A percentile compares a stretch with the other conserved stretches of the same genome.
phyloP scores from a whole-genome alignment of 2,888 invertebrate genomes.

The Pecten maximus region DNA sequence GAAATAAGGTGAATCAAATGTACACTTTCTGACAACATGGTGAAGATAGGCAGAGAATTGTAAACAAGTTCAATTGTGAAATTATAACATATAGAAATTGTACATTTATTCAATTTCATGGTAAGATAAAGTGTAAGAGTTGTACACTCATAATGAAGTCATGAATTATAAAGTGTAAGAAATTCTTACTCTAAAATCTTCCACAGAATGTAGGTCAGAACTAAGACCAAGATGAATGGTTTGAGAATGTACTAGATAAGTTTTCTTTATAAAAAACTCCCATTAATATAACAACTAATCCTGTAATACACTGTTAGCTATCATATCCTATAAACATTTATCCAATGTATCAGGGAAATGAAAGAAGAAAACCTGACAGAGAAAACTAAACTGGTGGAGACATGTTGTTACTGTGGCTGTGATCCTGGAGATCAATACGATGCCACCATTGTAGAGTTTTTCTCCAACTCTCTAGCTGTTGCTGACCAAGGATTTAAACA shows the following conservation, averaged over 20 bases:
- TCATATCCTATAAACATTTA: too few species aligned
- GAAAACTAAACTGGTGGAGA: neutral
- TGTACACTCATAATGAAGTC: too few species aligned
- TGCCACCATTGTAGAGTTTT: constrained; percentile 9
- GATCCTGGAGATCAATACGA: neutral
- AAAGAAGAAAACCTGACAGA: neutral
- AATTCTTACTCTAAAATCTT: too few species aligned
- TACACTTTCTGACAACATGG: too few species aligned
- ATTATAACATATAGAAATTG: too few species aligned
- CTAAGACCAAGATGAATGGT: neutral
- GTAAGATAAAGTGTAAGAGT: too few species aligned
- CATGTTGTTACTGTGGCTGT: neutral
- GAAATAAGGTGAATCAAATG: too few species aligned
- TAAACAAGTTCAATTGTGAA: too few species aligned
- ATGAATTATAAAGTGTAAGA: too few species aligned
- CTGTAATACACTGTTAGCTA: neutral
- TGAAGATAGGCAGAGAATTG: too few species aligned
- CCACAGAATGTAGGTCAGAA: neutral
- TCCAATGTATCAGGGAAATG: too few species aligned
- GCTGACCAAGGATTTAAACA: neutral
- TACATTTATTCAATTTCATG: too few species aligned
- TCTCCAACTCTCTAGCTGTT: neutral
- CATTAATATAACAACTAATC: neutral
- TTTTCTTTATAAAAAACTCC: neutral
- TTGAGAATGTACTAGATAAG: neutral